phyloP scores from a whole-genome alignment of 2,113 vertebrate species.

The Gymnocephalus cernua region DNA sequence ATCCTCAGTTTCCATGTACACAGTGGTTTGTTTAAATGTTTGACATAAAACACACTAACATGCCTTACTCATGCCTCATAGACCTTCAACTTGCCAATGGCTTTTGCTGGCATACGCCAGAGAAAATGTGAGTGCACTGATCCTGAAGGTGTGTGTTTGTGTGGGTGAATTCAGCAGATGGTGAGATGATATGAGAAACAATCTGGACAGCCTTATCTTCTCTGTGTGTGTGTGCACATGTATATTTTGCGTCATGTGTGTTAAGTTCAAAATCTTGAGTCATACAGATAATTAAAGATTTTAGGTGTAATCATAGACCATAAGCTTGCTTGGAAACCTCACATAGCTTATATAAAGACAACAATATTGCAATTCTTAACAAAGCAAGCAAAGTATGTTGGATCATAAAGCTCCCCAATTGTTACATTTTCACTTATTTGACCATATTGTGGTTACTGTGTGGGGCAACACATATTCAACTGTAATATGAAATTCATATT shows the following conservation, averaged over 20 bases:
- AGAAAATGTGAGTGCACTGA: constrained; percentile 25
- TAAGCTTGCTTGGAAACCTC: not conserved
- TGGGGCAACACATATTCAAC: not conserved
- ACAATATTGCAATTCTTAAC: not conserved
- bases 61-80: constrained; percentile 13
- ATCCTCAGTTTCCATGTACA: not conserved
- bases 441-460: not conserved
- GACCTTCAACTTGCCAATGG: not conserved
- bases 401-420: not conserved
- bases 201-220: not conserved
- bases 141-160: constrained; percentile 31
- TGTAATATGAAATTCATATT: too few relatives aligned
- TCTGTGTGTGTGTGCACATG: not conserved
- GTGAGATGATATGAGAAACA: constrained; percentile 21
- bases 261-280: not conserved
- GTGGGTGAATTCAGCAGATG: constrained; percentile 27
- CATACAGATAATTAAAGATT: not conserved
- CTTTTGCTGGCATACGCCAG: not conserved
- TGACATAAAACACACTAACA: constrained; percentile 2
- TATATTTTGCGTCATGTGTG: not conserved
- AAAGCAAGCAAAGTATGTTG: not conserved
- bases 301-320: not conserved
- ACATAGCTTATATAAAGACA: not conserved
- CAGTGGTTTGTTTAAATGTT: not conserved
- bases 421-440: not conserved